These are phyloP conservation scores for Notechis scutatus DNA, from an alignment of 2,113 vertebrate species.

Conservation along the genomic window DNA sequence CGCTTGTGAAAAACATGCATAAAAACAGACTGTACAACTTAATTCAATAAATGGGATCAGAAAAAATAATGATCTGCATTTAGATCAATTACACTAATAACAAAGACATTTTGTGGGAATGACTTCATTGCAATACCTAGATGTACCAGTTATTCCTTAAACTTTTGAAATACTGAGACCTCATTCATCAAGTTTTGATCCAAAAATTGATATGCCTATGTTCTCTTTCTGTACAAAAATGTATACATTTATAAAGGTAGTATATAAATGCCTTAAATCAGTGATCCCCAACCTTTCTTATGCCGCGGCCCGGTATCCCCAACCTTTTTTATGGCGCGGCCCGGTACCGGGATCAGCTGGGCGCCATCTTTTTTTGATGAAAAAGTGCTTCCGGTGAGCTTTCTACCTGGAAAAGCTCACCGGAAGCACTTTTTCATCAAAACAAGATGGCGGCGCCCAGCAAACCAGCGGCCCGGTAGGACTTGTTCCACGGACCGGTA, in stretches of 20 bases:
- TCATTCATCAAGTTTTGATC: not conserved
- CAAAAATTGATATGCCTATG: not conserved
- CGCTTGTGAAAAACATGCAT: not conserved
- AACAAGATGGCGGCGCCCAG: too few species aligned
- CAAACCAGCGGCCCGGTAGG: too few species aligned
- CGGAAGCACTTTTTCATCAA: too few species aligned
- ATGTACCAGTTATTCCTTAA: not conserved
- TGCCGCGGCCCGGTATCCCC: too few species aligned
- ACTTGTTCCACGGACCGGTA: too few species aligned
- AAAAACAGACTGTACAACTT: not conserved
- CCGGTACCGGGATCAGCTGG: too few species aligned
- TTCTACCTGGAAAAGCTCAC: too few species aligned
- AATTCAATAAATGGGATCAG: not conserved
- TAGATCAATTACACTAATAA: not conserved
- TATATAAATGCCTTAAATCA: not conserved
- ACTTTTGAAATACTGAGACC: not conserved
- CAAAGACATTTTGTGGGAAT: not conserved
- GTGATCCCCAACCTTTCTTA: too few species aligned
- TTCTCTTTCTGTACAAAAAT: not conserved
- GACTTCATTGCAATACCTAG: not conserved
- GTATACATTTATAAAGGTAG: not conserved
- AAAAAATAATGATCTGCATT: rapidly evolving
- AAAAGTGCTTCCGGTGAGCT: too few species aligned
- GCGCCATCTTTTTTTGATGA: too few species aligned
- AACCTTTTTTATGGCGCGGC: too few species aligned